Conservation (phyloP, 2,888 invertebrate genomes). For the Mythimna pallens region DNA sequence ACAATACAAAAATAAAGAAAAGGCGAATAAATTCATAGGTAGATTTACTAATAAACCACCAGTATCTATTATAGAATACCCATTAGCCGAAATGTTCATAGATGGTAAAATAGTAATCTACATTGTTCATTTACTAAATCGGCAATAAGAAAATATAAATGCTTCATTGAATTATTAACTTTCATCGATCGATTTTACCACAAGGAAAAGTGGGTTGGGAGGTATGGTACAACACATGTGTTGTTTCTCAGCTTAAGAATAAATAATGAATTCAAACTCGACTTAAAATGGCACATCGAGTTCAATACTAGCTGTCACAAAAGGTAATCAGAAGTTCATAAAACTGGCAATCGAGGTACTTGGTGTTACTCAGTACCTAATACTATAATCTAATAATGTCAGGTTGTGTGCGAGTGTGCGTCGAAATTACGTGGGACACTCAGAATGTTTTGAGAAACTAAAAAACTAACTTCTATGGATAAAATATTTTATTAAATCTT, state of each 20-base stretch:
- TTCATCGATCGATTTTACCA: constrained; percentile 2
- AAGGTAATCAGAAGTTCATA: background rate
- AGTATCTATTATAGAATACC: constrained; percentile 2
- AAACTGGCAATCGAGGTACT: background rate
- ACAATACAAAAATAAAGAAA: no score
- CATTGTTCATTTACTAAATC: background rate
- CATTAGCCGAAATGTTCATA: background rate
- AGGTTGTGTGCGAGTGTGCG: no score
- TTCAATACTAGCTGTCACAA: background rate
- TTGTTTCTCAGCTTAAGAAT: constrained; percentile 10
- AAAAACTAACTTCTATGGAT: no score
- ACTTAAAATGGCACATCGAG: background rate
- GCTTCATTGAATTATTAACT: constrained; percentile 4
- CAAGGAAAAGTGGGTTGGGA: background rate
- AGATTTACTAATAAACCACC: no score
- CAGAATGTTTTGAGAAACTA: no score
- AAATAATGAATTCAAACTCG: background rate
- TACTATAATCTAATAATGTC: no score
- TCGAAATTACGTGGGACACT: no score
- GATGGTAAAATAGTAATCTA: background rate
- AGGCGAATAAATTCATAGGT: no score
- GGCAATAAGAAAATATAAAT: background rate
- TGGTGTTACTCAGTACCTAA: no score
- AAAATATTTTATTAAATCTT: no score
- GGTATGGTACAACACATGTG: constrained; percentile 3